phyloP scores from a whole-genome alignment of 2,888 invertebrate species.

The Ormyrus labotus region DNA sequence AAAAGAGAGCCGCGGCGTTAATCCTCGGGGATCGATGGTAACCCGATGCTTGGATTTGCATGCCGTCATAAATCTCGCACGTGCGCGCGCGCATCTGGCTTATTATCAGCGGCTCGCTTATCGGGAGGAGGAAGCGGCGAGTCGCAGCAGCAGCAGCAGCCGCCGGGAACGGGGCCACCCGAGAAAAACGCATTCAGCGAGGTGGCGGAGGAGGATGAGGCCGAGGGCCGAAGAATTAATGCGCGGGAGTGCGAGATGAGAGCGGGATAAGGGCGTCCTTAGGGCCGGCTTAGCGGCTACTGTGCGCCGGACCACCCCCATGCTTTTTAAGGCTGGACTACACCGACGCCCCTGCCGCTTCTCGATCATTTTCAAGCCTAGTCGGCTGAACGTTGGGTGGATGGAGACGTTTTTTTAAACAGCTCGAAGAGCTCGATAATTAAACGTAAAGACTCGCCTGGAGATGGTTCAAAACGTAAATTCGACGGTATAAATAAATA shows the following conservation, averaged over 20 bases:
- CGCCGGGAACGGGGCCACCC: background rate
- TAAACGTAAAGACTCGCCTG: no score
- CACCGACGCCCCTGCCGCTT: background rate
- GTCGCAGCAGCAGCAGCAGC: background rate
- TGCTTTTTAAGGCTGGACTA: slow-evolving; percentile 41
- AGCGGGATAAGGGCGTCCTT: slow-evolving; percentile 61
- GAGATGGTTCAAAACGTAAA: no score
- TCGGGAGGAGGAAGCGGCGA: slow-evolving; percentile 35
- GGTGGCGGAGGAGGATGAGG: background rate
- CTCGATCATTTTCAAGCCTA: no score
- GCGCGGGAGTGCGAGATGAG: slow-evolving; percentile 42
- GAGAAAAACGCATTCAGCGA: slow-evolving; percentile 38
- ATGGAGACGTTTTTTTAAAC: no score
- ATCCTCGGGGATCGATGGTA: slow-evolving; percentile 49
- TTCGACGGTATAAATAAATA: no score
- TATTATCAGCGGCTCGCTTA: slow-evolving; percentile 44
- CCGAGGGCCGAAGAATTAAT: background rate
- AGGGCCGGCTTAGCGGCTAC: slow-evolving; percentile 74
- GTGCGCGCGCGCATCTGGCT: slow-evolving; percentile 1
- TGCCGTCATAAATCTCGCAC: slow-evolving; percentile 48
- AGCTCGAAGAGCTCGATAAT: no score
- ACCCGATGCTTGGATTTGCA: slow-evolving; percentile 50
- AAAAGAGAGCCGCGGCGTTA: slow-evolving; percentile 44
- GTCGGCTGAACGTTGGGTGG: no score
- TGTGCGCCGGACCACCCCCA: slow-evolving; percentile 73